Evolutionary conservation across 2,113 vertebrate species (phyloP), one percentile per base, ranked within the genome.

Genomic region (Haliaeetus leucogaster): DNA sequence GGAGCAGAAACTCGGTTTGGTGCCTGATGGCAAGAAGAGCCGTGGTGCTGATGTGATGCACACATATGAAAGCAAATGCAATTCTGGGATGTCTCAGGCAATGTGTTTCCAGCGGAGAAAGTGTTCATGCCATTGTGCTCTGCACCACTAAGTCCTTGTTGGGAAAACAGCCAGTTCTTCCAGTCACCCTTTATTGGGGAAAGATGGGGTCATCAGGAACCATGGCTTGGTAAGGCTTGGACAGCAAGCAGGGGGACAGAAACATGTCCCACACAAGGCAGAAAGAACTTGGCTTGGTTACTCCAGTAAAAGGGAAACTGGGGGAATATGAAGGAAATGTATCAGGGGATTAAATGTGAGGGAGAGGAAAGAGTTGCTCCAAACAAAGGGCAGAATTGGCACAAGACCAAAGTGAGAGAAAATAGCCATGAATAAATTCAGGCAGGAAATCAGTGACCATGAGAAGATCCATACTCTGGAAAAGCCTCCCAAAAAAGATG

Each of bases 181-280:
- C 67, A 79, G 56, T 42, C 6, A 56, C 11, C 16, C 0, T 0
- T 11, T 32, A 6, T 0, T 80, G 50, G 42, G 40, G 8, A 59
- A 83, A 45, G 42, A 48, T 22, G 30, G 30, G 19, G 6, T 71
- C 16, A 29, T 38, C 20, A 67, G 72, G 72, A 93, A 0, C 42
- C 12, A 27, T 10, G 40, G 34, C 43, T 74, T 62, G 71, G 26
- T 56, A 27, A 48, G 34, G 42, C 32, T 43, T 1, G 2, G 42
- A 25, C 19, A 71, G 47, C 13, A 58, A 79, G 16, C 34, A n/a
- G 29, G 11, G 20, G 36, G 17, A 40, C 20, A 72, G 32, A 73
- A 73, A 59, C 10, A 3, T 4, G 12, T 45, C 38, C 59, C 15
- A 34, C 18, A 32, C 25, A 3, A 42, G 40, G 63, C 38, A 84